These are phyloP conservation scores for Atractosteus spatula DNA, from an alignment of 2,113 vertebrate species.

Conservation along the genomic window DNA sequence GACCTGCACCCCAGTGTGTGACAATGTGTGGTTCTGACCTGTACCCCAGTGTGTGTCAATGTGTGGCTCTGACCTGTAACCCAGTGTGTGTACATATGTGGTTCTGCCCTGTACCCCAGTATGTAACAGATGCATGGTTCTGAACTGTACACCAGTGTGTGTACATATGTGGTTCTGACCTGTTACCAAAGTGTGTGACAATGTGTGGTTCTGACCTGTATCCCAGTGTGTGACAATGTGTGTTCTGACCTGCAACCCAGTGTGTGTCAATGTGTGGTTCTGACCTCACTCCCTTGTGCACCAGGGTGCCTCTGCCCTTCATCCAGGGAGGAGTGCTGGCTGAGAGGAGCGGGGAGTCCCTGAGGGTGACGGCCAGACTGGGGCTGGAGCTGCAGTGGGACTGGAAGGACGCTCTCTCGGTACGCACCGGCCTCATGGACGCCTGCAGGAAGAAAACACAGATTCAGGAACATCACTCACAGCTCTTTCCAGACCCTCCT, in stretches of 20 bases:
- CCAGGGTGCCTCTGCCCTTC: constrained; percentile 67
- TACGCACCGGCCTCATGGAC: constrained; percentile 43
- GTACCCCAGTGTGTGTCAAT: not conserved
- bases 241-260: too few relatives aligned
- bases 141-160: too few relatives aligned
- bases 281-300: too few relatives aligned
- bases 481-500: not conserved
- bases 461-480: not conserved
- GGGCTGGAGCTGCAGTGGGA: constrained; percentile 78
- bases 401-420: constrained; percentile 72
- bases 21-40: too few relatives aligned
- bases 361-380: constrained; percentile 69
- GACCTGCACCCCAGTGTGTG: constrained; percentile 2
- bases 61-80: not conserved
- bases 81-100: too few relatives aligned
- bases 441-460: too few relatives aligned
- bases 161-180: too few relatives aligned
- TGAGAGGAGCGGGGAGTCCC: constrained; percentile 55
- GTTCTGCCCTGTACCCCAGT: too few relatives aligned
- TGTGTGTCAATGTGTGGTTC: not conserved
- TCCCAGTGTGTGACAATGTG: too few relatives aligned
- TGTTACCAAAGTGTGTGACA: too few relatives aligned
- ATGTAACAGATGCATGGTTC: too few relatives aligned
- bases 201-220: too few relatives aligned
- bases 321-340: constrained; percentile 66